A percentile compares a stretch with the other conserved stretches of the same genome.
Conservation (phyloP, 2,797 vertebrate species). For the Ctenosaura bakeri region DNA sequence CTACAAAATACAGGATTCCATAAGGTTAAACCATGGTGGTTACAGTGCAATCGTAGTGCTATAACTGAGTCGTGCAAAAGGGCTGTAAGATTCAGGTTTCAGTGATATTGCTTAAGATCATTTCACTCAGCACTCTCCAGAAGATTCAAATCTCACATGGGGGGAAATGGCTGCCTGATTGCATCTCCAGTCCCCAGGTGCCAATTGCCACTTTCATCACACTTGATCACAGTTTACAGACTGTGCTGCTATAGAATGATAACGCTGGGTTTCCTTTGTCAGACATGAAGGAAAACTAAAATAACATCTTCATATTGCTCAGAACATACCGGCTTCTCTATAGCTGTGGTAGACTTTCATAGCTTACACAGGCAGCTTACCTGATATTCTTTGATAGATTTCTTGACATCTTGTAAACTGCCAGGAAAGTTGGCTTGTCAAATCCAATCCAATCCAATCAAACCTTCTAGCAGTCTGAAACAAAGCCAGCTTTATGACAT, state of each 20-base stretch:
- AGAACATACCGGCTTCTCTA: background rate
- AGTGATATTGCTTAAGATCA: background rate
- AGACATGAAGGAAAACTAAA: background rate
- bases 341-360: background rate
- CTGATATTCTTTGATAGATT: slow-evolving; percentile 44
- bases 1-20: too few relatives aligned
- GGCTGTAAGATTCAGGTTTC: too few relatives aligned
- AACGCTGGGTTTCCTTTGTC: background rate
- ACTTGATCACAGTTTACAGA: background rate
- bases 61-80: too few relatives aligned
- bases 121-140: background rate
- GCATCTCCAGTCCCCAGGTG: background rate
- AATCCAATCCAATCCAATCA: background rate
- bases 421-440: slow-evolving; percentile 17
- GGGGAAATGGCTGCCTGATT: background rate
- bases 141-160: background rate
- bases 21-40: too few relatives aligned
- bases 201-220: background rate
- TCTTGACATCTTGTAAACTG: slow-evolving; percentile 40
- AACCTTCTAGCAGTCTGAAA: slow-evolving; percentile 30
- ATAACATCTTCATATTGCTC: slow-evolving; percentile 2
- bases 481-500: slow-evolving; percentile 30
- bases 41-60: too few relatives aligned
- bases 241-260: background rate
- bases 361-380: slow-evolving; percentile 36